Evolutionary conservation across 2,888 invertebrate genomes (phyloP), one percentile per base, ranked within the genome.

Genomic region (Sarcophaga rosellei): DNA sequence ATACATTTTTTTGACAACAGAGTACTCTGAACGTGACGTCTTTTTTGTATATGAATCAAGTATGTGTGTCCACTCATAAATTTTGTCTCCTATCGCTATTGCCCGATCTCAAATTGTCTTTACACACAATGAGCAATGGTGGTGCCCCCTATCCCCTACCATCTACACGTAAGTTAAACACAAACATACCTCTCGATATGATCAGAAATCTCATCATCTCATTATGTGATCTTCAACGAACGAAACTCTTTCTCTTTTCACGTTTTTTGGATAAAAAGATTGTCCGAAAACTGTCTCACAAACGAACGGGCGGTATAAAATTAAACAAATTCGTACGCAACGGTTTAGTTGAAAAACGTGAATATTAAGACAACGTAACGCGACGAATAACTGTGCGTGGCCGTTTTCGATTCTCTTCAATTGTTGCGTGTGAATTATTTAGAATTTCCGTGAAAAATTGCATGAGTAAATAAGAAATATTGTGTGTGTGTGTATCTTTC

Each of bases 291-390:
- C 4, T 53, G 17, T 53, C 53, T 53, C 53, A 53, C 15, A 53
- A 53, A 53, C 5, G 12, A 53, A 53, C 17, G 12, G 12, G 4
- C 17, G 65, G 63, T 92, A 92, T 92, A 92, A 92, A 92, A 90
- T 88, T 86, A 88, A 89, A 90, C 87, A 89, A 89, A 90, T 88
- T 89, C 88, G 86, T 89, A 89, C 89, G 89, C 90, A 89, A 68
- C 88, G 88, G 88, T 91, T 91, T 92, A 92, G 92, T 92, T 87
- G 88, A 89, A 90, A 89, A 88, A 86, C 81, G 82, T 75, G 61
- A 80, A 87, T 44, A 74, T 81, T 72, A 73, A 78, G 35, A 69
- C 79, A 87, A 82, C 81, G 89, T 91, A 89, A 62, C 44, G 35
- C 90, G 90, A 15, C 15, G 17, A 53, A 53, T 53, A 53, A 35